Evolutionary conservation across 2,113 vertebrate species (phyloP), one percentile per base, ranked within the genome.

Genomic region (Sturnira hondurensis): DNA sequence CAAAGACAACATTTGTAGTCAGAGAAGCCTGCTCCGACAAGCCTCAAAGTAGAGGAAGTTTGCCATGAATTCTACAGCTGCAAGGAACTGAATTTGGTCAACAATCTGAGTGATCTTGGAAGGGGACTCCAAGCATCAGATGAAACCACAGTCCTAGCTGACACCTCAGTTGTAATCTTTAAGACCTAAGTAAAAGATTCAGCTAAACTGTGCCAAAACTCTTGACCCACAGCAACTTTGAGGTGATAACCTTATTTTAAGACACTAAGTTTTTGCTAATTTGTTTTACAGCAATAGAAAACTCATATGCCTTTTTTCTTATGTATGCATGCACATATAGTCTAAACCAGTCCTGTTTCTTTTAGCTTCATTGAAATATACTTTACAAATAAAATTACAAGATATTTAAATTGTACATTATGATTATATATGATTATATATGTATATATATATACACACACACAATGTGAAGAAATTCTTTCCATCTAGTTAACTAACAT

Each of bases 341-440:
- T 85, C 36, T 70, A 70, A 43, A 31, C 16, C 16, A 41, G 13
- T 12, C 12, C 10, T 8, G 38, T 36, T 89, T 28, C 63, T 47
- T 70, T 86, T 15, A 52, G 8, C 24, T 38, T 38, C n/a, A 70
- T 2, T 86, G n/a, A 70, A n/a, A 10, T 86, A 38, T 38, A 86
- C 16, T 52, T 85, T n/a, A 85, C 22, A 26, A 50, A 17, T 63
- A 68, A 86, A 52, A 70, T 52, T 38, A 24, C 36, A 86, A 70
- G n/a, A 70, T 54, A 86, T 38, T 54, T 41, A 41, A 86, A 71
- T 26, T 71, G 6, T 41, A 71, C n/a, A 41, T 41, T 11, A 71
- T 86, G 26, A 70, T 86, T 70, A 70, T 36, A n/a, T 86, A 28
- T 86, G n/a, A n/a, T n/a, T n/a, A n/a, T n/a, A n/a, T n/a, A n/a